phyloP scores from a whole-genome alignment of 2,797 vertebrate species.

The Tokudaia tokunoshimensis region DNA sequence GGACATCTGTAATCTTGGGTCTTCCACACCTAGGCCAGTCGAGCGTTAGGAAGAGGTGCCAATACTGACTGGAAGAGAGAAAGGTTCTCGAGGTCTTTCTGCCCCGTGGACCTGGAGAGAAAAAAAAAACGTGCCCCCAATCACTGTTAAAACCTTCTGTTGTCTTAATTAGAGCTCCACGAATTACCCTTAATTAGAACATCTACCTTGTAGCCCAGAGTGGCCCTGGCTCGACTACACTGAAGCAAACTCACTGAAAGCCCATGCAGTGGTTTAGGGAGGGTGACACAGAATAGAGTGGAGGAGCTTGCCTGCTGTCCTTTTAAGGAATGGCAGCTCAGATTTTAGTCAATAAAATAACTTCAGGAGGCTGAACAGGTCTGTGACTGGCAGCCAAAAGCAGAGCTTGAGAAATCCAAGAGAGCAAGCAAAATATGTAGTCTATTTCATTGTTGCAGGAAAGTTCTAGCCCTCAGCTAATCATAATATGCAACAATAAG shows the following conservation, averaged over 20 bases:
- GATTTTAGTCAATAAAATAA: neutral
- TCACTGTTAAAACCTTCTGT: neutral
- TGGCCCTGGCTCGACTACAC: neutral
- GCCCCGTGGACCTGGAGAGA: neutral
- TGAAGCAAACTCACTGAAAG: neutral
- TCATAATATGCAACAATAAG: neutral
- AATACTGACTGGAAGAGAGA: neutral
- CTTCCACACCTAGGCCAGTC: neutral
- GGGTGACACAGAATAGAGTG: neutral
- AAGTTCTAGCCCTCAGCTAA: slow-evolving; percentile 7
- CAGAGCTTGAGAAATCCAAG: slow-evolving; percentile 34
- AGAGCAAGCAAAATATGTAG: neutral
- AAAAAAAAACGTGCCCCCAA: slow-evolving; percentile 34
- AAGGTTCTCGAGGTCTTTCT: neutral
- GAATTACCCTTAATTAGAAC: neutral
- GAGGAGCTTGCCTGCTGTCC: neutral
- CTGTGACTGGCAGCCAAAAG: neutral
- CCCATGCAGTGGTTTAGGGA: too few relatives aligned
- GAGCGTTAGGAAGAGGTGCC: neutral
- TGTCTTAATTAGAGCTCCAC: slow-evolving; percentile 57
- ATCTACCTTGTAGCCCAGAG: neutral
- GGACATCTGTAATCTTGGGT: neutral
- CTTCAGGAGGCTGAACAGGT: neutral
- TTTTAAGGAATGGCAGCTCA: neutral
- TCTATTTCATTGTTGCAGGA: slow-evolving; percentile 6